A percentile compares a stretch with the other conserved stretches of the same genome.
These are phyloP conservation scores for Pangasius krempfi DNA, from an alignment of 2,797 vertebrate species.

Conservation along the genomic window DNA sequence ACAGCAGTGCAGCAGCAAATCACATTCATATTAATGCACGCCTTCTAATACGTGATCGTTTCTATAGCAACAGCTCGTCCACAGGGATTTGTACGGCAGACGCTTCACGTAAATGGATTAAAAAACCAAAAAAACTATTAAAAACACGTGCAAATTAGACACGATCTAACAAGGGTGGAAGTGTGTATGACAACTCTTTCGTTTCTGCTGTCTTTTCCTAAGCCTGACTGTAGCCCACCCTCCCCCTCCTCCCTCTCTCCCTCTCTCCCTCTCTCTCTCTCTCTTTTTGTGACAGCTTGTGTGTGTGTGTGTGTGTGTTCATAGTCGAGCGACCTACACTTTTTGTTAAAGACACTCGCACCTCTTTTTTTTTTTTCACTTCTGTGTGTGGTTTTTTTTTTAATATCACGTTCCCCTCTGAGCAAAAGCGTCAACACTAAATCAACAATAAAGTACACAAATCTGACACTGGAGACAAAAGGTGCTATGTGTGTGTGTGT, in stretches of 20 bases:
- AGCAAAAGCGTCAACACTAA: neutral
- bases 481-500: neutral
- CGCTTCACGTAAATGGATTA: no score
- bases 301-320: neutral
- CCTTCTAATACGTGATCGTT: no score
- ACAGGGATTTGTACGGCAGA: no score
- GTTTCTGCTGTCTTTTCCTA: neutral
- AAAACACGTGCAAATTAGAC: neutral
- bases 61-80: no score
- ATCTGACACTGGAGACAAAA: neutral
- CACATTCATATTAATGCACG: no score
- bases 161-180: neutral
- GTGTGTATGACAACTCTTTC: no score
- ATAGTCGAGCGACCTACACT: neutral
- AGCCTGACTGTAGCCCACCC: neutral
- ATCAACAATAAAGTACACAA: constrained; percentile 13
- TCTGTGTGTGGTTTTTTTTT: no score
- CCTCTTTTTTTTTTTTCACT: no score
- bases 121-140: no score
- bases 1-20: no score
- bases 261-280: neutral
- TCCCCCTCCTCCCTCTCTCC: neutral
- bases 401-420: neutral
- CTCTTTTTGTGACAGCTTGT: neutral
- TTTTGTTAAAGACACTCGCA: neutral